These are phyloP conservation scores for Lanistes nyassanus DNA, from an alignment of 1,140 invertebrate species.

Conservation along the genomic window DNA sequence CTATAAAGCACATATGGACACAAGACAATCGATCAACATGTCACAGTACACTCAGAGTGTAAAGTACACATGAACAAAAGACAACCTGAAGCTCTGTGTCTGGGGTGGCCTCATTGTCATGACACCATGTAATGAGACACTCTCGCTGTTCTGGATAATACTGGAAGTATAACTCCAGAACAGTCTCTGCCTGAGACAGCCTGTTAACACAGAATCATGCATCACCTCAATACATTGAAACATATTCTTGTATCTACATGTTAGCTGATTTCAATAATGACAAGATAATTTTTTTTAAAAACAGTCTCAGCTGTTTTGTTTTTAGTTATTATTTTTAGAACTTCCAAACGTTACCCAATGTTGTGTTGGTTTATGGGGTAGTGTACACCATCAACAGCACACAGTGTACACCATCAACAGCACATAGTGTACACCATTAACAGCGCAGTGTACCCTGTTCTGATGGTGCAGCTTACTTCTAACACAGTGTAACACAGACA, in stretches of 20 bases:
- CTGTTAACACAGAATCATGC: neutral
- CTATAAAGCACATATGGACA: neutral
- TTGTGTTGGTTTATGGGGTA: no score
- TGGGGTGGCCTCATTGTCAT: neutral
- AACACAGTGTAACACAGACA: neutral
- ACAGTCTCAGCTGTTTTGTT: no score
- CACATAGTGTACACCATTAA: neutral
- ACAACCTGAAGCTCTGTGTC: neutral
- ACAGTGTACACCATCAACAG: no score
- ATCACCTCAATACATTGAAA: neutral
- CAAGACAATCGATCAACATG: neutral
- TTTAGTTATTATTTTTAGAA: no score
- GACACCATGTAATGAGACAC: neutral
- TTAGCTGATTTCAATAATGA: neutral
- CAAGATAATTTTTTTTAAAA: neutral
- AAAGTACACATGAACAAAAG: neutral
- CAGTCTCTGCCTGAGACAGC: conserved; percentile 7
- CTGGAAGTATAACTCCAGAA: conserved; percentile 16
- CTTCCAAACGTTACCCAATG: no score
- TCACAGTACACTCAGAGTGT: neutral
- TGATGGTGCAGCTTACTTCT: neutral
- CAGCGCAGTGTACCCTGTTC: neutral
- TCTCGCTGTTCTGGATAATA: conserved; percentile 1
- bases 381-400: no score
- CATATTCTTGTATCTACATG: neutral